Percentiles rank a stretch among this genome's conserved stretches.
phyloP scores from a whole-genome alignment of 1,140 invertebrate species.

The Ceratosolen fusciceps region DNA sequence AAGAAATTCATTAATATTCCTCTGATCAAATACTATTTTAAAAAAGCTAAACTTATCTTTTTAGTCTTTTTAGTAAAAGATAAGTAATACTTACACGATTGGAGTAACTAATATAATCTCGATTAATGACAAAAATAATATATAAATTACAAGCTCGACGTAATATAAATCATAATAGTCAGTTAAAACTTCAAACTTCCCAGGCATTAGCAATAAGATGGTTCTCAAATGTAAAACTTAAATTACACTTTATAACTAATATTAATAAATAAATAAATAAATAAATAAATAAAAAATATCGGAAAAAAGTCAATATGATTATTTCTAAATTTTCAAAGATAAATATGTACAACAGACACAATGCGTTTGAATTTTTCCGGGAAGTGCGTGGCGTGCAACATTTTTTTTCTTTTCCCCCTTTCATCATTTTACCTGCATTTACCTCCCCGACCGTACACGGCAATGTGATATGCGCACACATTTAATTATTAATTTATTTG shows the following conservation, averaged over 20 bases:
- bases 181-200: too few species aligned
- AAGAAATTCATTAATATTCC: too few species aligned
- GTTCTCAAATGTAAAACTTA: background rate
- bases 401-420: too few species aligned
- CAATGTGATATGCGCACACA: background rate
- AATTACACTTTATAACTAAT: background rate
- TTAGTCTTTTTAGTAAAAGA: too few species aligned
- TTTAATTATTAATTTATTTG: too few species aligned
- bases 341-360: background rate
- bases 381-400: too few species aligned
- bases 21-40: background rate
- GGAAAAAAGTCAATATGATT: background rate
- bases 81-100: background rate
- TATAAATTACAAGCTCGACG: background rate
- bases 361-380: background rate
- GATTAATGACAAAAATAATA: background rate
- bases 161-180: background rate
- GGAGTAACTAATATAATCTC: background rate
- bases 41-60: background rate
- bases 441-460: too few species aligned
- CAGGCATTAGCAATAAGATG: background rate
- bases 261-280: background rate
- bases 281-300: too few species aligned
- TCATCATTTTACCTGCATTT: too few species aligned
- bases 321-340: background rate